phyloP scores from a whole-genome alignment of 2,888 invertebrate species.

The Balanococcus diminutus region DNA sequence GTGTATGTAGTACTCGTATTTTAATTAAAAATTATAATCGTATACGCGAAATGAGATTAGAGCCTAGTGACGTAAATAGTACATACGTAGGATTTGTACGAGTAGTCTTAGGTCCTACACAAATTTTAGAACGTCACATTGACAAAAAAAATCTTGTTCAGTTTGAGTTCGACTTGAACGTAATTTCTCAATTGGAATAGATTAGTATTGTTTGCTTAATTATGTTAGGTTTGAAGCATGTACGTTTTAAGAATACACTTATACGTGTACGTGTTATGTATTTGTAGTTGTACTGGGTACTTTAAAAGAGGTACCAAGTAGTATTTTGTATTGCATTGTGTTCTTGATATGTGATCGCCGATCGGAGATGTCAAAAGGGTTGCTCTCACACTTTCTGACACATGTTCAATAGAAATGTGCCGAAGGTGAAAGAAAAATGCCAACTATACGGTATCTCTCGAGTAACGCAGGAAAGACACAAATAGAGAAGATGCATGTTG shows the following conservation, averaged over 20 bases:
- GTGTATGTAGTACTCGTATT: no score
- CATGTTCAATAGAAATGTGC: not conserved
- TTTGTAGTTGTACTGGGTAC: no score
- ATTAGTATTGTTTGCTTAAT: slow-evolving; percentile 5
- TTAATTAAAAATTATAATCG: slow-evolving; percentile 43
- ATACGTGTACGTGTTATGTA: not conserved
- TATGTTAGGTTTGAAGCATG: not conserved
- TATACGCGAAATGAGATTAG: not conserved
- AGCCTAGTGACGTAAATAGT: not conserved
- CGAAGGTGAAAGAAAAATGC: not conserved
- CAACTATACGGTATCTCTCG: no score
- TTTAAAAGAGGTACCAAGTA: not conserved
- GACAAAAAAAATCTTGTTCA: not conserved
- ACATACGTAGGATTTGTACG: no score
- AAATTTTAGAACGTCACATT: not conserved
- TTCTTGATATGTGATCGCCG: not conserved
- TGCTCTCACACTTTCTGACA: no score
- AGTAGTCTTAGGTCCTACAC: not conserved
- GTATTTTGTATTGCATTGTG: not conserved
- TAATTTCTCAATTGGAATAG: not conserved
- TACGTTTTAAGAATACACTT: not conserved
- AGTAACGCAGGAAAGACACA: no score
- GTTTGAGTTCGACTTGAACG: not conserved
- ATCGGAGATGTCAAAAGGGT: not conserved
- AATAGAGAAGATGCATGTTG: no score